Percentiles rank a stretch among this genome's conserved stretches.
Conservation (phyloP, 1,140 invertebrate species). For the Ooceraea biroi region DNA sequence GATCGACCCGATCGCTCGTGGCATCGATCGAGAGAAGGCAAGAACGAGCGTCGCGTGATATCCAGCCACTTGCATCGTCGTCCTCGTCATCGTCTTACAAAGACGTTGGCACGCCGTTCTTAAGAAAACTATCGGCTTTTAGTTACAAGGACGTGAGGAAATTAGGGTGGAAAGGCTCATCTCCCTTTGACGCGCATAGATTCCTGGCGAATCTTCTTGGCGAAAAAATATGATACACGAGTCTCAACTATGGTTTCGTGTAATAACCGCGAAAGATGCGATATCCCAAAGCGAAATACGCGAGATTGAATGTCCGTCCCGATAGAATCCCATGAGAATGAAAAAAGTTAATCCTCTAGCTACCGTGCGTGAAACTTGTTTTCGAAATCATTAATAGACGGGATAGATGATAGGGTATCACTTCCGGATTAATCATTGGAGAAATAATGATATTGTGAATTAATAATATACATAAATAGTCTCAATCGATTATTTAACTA, state of each 20-base stretch:
- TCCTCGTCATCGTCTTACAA: conserved; percentile 28
- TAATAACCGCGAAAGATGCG: conserved; percentile 22
- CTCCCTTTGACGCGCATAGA: conserved; percentile 14
- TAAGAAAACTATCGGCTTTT: conserved; percentile 58
- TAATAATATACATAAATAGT: not conserved
- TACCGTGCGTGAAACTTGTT: not conserved
- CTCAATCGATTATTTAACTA: not conserved
- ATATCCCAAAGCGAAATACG: conserved; percentile 5
- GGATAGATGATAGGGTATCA: not conserved
- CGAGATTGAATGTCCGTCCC: conserved; percentile 7
- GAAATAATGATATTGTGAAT: not conserved
- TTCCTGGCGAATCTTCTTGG: not conserved
- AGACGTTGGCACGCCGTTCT: conserved; percentile 33
- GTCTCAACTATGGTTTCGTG: conserved; percentile 14
- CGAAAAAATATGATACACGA: not conserved
- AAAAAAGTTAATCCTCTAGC: conserved; percentile 17
- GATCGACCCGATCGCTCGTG: conserved; percentile 43
- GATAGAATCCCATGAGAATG: conserved; percentile 19
- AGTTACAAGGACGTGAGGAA: conserved; percentile 40
- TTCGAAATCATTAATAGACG: not conserved
- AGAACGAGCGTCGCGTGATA: not conserved
- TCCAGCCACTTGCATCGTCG: not conserved
- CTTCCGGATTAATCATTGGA: not conserved
- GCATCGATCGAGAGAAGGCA: conserved; percentile 35
- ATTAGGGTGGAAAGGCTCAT: conserved; percentile 43